Conservation (phyloP, 2,888 invertebrate species). For the Opisthograptis luteolata region DNA sequence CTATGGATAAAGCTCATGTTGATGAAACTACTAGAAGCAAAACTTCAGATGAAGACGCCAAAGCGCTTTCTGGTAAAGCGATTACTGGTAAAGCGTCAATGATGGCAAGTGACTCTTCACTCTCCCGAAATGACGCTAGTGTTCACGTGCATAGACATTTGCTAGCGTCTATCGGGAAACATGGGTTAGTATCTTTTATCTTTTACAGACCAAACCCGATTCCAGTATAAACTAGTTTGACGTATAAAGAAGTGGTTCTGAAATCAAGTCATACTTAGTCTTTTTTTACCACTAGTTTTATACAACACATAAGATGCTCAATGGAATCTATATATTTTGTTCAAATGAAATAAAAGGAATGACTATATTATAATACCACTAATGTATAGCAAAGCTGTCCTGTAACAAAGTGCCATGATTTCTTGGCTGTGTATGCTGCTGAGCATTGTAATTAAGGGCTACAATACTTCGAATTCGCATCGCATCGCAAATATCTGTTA, state of each 20-base stretch:
- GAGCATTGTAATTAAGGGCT: too few species aligned
- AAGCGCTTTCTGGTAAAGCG: background rate
- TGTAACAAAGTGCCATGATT: too few species aligned
- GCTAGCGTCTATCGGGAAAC: constrained; percentile 88
- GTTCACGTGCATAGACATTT: constrained; percentile 76
- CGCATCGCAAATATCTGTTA: too few species aligned
- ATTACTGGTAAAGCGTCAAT: constrained; percentile 4
- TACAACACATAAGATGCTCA: too few species aligned
- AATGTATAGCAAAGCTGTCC: too few species aligned
- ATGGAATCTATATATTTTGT: too few species aligned
- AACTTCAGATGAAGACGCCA: background rate
- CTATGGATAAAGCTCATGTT: constrained; percentile 67
- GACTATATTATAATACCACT: too few species aligned
- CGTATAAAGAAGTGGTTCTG: background rate
- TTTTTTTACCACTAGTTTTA: too few species aligned
- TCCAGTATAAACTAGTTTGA: background rate
- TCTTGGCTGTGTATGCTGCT: too few species aligned
- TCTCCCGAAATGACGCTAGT: constrained; percentile 40
- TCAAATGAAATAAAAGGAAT: too few species aligned
- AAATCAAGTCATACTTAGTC: too few species aligned
- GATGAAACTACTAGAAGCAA: constrained; percentile 26
- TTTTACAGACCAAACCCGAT: background rate
- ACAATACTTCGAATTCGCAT: too few species aligned
- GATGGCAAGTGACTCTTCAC: constrained; percentile 10
- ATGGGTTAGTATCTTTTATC: constrained; percentile 73